These are phyloP conservation scores for Cephus spinipes DNA, from an alignment of 2,888 invertebrate genomes.

Conservation along the genomic window DNA sequence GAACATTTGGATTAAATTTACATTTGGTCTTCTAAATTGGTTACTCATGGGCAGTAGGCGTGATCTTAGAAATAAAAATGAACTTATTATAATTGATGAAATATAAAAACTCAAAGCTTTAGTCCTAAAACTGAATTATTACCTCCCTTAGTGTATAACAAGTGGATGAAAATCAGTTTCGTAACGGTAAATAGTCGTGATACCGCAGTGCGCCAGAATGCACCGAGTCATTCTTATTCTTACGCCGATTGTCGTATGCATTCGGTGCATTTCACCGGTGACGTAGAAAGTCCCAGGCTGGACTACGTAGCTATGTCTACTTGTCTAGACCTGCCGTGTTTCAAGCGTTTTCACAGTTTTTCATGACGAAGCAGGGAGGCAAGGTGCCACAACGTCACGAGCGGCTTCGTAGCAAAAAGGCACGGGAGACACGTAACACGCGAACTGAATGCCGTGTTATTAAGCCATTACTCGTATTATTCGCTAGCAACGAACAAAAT, in stretches of 20 bases:
- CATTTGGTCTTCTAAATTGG: neutral
- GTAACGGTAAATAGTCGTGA: neutral
- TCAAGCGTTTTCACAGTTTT: neutral
- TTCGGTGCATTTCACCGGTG: neutral
- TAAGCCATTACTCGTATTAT: constrained; percentile 20
- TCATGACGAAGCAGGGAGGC: neutral
- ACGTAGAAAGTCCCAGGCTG: neutral
- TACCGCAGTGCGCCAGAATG: neutral
- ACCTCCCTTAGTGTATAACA: neutral
- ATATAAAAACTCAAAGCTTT: neutral
- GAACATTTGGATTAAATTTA: neutral
- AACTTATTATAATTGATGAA: neutral
- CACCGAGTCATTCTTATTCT: neutral
- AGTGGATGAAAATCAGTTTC: neutral
- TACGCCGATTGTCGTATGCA: neutral
- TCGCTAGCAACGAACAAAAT: neutral
- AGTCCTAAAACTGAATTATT: neutral
- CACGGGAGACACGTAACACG: constrained; percentile 10
- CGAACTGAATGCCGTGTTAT: constrained; percentile 21
- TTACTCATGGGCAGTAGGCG: neutral
- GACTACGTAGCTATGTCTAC: neutral
- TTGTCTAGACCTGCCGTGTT: neutral
- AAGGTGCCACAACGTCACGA: neutral
- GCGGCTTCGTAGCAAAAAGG: neutral
- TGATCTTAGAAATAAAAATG: too few relatives aligned